Percentiles rank a stretch among this genome's conserved stretches.
phyloP scores from a whole-genome alignment of 1,140 invertebrate species.

The Drosophila kurseongensis region DNA sequence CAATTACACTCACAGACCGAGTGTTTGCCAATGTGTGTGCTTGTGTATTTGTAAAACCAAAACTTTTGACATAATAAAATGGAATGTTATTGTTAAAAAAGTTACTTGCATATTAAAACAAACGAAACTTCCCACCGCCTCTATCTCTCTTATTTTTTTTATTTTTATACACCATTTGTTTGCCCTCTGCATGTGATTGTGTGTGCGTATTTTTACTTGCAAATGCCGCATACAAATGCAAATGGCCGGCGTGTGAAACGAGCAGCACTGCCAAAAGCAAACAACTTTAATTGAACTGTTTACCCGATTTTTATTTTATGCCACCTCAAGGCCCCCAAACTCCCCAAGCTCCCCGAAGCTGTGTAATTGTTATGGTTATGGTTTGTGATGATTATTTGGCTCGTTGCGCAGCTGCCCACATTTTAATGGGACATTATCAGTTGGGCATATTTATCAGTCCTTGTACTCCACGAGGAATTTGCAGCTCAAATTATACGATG shows the following conservation, averaged over 20 bases:
- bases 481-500: too few relatives aligned
- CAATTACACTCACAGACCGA: conserved; percentile 35
- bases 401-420: conserved; percentile 77
- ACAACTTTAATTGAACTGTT: conserved; percentile 84
- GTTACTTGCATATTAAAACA: conserved; percentile 83
- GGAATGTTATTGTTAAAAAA: conserved; percentile 83
- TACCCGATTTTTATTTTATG: conserved; percentile 82
- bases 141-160: conserved; percentile 1
- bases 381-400: conserved; percentile 83
- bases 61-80: conserved; percentile 84
- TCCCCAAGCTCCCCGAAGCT: background rate
- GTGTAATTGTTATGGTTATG: conserved; percentile 83
- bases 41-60: conserved; percentile 62
- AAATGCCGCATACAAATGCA: conserved; percentile 68
- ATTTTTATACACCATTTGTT: conserved; percentile 40
- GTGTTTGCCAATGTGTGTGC: conserved; percentile 23
- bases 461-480: background rate
- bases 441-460: conserved; percentile 2
- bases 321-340: conserved; percentile 34
- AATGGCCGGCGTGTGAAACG: conserved; percentile 73
- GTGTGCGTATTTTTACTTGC: conserved; percentile 40
- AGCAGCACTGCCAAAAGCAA: conserved; percentile 68
- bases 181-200: conserved; percentile 24
- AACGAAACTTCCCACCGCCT: conserved; percentile 67
- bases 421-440: conserved; percentile 36